These are phyloP conservation scores for Catagonus wagneri DNA, from an alignment of 2,113 vertebrate genomes.

Conservation along the genomic window DNA sequence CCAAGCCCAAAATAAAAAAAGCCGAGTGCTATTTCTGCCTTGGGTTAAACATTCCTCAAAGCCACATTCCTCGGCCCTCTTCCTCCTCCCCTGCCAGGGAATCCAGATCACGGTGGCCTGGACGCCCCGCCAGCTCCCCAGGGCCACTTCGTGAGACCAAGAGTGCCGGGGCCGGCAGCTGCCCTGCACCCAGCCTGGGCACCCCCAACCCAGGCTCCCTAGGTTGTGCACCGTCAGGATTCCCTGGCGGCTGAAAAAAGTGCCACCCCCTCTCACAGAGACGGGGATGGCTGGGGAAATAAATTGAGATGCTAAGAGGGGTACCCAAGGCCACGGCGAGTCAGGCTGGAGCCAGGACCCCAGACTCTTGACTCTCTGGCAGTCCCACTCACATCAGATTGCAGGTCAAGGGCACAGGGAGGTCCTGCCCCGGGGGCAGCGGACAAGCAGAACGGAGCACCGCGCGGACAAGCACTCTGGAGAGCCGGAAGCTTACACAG, in stretches of 20 bases:
- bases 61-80: conserved; percentile 59
- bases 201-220: neutral
- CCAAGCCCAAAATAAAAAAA: neutral
- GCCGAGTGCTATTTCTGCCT: conserved; percentile 60
- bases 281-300: neutral
- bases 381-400: neutral
- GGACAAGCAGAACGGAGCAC: neutral
- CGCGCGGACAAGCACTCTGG: accelerated
- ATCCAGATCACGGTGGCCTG: neutral
- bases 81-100: neutral
- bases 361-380: neutral
- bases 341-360: neutral
- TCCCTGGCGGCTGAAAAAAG: neutral
- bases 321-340: neutral
- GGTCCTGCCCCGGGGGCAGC: neutral
- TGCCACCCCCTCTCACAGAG: neutral
- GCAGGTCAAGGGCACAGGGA: neutral
- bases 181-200: neutral
- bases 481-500: no score
- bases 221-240: accelerated
- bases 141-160: neutral
- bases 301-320: neutral
- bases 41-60: conserved; percentile 68
- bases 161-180: neutral
- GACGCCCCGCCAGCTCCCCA: neutral